These are phyloP conservation scores for Diaphora mendica DNA, from an alignment of 2,888 invertebrate genomes.

Conservation along the genomic window DNA sequence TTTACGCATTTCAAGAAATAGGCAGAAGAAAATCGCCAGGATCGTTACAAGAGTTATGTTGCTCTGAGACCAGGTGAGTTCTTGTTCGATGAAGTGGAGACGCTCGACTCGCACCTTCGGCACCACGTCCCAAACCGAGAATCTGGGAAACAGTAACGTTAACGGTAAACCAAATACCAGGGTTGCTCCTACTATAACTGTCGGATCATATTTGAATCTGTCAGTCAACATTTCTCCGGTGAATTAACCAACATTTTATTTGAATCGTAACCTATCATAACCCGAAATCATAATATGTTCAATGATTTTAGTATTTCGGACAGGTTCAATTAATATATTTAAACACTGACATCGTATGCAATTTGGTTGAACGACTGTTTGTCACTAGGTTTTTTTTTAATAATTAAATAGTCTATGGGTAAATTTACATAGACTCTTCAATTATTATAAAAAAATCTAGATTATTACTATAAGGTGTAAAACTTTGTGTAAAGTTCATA, in stretches of 20 bases:
- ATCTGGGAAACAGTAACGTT: slow-evolving; percentile 71
- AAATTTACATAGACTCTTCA: no score
- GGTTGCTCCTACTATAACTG: slow-evolving; percentile 53
- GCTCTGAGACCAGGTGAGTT: slow-evolving; percentile 71
- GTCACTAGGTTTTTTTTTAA: not conserved
- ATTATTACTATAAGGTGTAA: not conserved
- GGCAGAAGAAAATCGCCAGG: slow-evolving; percentile 67
- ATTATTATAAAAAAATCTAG: not conserved
- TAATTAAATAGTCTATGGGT: slow-evolving; percentile 2
- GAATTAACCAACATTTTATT: slow-evolving; percentile 8
- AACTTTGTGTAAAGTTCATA: not conserved
- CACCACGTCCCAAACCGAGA: slow-evolving; percentile 73
- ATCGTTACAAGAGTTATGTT: slow-evolving; percentile 62
- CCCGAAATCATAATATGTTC: slow-evolving; percentile 7
- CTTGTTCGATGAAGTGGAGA: slow-evolving; percentile 64
- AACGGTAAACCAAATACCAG: slow-evolving; percentile 74
- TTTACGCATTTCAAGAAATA: slow-evolving; percentile 76
- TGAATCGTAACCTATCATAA: not conserved
- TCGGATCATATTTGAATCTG: slow-evolving; percentile 48
- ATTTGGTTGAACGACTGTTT: not conserved
- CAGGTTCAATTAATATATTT: not conserved
- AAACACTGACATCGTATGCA: not conserved
- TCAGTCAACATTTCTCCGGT: slow-evolving; percentile 43
- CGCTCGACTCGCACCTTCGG: slow-evolving; percentile 73
- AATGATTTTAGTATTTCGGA: not conserved